phyloP scores from a whole-genome alignment of 2,113 vertebrate species.

The Nothocercus nigrocapillus region DNA sequence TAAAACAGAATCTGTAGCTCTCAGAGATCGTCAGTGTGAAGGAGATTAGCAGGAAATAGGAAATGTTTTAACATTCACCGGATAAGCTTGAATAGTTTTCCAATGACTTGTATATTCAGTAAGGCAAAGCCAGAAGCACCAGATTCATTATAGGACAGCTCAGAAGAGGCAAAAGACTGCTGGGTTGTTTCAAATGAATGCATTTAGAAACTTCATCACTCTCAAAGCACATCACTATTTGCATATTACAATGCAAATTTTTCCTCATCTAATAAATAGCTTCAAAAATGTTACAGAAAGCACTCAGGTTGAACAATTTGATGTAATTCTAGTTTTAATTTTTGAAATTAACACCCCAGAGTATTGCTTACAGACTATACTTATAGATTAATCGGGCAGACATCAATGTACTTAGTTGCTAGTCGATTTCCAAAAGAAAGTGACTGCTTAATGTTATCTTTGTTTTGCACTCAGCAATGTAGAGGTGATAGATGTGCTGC shows the following conservation, averaged over 20 bases:
- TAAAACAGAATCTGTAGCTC: neutral
- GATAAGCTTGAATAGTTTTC: neutral
- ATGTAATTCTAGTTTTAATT: neutral
- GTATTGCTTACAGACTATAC: neutral
- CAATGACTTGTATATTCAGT: neutral
- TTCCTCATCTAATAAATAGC: neutral
- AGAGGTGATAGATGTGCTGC: slow-evolving; percentile 27
- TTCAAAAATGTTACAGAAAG: neutral
- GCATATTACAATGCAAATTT: neutral
- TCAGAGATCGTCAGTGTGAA: neutral
- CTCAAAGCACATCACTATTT: neutral
- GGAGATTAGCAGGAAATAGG: neutral
- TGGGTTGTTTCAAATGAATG: neutral
- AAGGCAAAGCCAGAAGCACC: neutral
- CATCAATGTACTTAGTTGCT: neutral
- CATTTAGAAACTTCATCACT: neutral
- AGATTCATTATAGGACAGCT: slow-evolving; percentile 3
- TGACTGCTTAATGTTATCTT: slow-evolving; percentile 49
- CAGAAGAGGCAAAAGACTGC: neutral
- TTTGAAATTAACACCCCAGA: neutral
- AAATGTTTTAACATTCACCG: neutral
- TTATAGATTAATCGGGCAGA: slow-evolving; percentile 16
- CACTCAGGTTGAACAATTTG: neutral
- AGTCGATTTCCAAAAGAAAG: slow-evolving; percentile 27
- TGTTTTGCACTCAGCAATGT: slow-evolving; percentile 19